phyloP scores from a whole-genome alignment of 2,797 vertebrate species.

The Eremophila alpestris region DNA sequence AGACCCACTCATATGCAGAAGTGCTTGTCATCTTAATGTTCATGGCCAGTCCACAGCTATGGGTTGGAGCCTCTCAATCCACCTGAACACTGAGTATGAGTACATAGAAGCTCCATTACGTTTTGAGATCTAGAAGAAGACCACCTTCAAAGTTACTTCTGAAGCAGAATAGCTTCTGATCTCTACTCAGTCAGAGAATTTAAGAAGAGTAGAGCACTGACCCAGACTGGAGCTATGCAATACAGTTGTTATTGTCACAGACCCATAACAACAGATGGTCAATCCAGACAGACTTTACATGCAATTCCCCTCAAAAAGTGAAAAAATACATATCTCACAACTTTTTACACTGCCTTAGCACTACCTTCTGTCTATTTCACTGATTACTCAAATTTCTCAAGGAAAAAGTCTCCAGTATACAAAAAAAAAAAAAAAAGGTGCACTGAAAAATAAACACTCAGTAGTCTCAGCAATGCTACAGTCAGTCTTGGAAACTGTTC shows the following conservation, averaged over 20 bases:
- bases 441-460: neutral
- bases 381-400: neutral
- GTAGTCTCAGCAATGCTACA: neutral
- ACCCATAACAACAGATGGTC: neutral
- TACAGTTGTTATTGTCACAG: neutral
- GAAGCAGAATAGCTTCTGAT: neutral
- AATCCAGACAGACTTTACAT: neutral
- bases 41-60: neutral
- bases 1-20: neutral
- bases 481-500: neutral
- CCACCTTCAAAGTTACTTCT: neutral
- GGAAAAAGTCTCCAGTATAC: neutral
- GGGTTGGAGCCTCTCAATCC: neutral
- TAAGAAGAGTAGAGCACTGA: neutral
- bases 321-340: neutral
- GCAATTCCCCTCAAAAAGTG: neutral
- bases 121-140: neutral
- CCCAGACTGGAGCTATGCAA: neutral
- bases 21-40: neutral
- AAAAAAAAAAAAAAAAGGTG: neutral
- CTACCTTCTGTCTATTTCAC: neutral
- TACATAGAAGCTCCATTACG: neutral
- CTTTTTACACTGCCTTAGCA: neutral
- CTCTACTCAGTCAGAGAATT: neutral
- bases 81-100: neutral